phyloP scores from a whole-genome alignment of 2,888 invertebrate species.

The Rhingia rostrata region DNA sequence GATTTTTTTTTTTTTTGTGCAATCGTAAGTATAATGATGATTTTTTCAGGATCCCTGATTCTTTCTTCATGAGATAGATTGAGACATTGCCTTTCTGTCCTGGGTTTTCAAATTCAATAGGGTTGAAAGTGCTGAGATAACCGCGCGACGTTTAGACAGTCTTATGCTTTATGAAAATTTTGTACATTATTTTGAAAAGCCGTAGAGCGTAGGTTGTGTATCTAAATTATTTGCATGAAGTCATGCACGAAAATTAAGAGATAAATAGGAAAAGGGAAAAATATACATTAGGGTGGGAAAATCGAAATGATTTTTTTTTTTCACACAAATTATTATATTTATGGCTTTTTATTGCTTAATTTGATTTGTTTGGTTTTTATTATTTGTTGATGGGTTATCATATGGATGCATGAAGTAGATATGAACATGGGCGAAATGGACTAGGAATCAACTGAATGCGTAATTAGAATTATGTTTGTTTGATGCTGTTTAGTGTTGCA shows the following conservation, averaged over 20 bases:
- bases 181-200: conserved; percentile 2
- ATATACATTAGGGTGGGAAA: neutral
- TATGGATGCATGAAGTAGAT: neutral
- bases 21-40: conserved; percentile 22
- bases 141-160: conserved; percentile 5
- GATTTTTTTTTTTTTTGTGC: conserved; percentile 29
- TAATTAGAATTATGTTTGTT: conserved; percentile 54
- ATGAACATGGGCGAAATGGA: neutral
- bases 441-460: conserved; percentile 9
- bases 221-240: conserved; percentile 36
- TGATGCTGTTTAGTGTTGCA: conserved; percentile 48
- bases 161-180: conserved; percentile 11
- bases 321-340: neutral
- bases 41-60: conserved; percentile 10
- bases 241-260: conserved; percentile 21
- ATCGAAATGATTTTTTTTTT: neutral
- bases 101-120: conserved; percentile 31
- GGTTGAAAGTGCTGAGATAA: conserved; percentile 48
- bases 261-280: neutral
- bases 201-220: neutral
- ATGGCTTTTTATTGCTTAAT: neutral
- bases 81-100: conserved; percentile 50
- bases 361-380: conserved; percentile 23
- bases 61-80: conserved; percentile 33
- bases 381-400: conserved; percentile 23